Conservation (phyloP, 2,113 vertebrate species). For the Aspiorhynchus laticeps region DNA sequence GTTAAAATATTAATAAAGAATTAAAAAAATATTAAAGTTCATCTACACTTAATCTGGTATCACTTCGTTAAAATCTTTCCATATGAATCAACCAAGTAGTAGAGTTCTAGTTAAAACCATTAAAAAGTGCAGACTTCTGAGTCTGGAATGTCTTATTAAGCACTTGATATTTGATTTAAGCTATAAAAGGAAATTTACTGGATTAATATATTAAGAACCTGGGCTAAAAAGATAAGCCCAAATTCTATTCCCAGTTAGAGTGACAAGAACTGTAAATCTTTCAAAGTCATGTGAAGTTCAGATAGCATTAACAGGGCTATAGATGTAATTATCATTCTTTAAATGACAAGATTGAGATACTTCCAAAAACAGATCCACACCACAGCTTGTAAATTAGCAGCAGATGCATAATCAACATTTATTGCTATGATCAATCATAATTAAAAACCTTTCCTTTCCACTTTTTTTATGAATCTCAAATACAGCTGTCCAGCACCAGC, state of each 20-base stretch:
- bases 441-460: constrained; percentile 62
- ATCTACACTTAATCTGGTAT: not conserved
- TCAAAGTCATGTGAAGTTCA: too few species aligned
- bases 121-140: not conserved
- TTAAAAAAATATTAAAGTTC: not conserved
- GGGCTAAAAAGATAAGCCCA: not conserved
- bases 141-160: not conserved
- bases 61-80: not conserved
- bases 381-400: constrained; percentile 65
- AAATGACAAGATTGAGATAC: not conserved
- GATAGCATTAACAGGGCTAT: too few species aligned
- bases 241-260: not conserved
- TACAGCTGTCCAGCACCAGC: constrained; percentile 63
- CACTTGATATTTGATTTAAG: too few species aligned
- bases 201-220: not conserved
- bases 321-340: not conserved
- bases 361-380: constrained; percentile 47
- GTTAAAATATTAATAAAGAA: not conserved
- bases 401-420: constrained; percentile 79
- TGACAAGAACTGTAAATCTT: too few species aligned
- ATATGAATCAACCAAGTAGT: not conserved
- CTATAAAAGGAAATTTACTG: not conserved
- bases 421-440: constrained; percentile 78
- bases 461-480: constrained; percentile 52
- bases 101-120: not conserved